Conservation (phyloP, 1,140 invertebrate species). For the Armadillidium nasatum region DNA sequence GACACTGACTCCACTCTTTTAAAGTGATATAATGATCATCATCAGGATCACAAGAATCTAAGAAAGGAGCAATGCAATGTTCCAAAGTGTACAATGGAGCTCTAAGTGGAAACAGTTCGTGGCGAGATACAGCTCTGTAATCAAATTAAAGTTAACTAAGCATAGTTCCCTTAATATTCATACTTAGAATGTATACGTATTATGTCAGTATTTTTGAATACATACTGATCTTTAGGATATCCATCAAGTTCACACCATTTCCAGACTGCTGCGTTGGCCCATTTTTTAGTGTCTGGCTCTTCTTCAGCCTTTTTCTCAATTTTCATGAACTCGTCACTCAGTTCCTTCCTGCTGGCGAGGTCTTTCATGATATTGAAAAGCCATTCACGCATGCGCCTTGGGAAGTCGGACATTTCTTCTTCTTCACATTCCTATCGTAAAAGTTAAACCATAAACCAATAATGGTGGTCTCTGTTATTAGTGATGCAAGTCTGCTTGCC, state of each 20-base stretch:
- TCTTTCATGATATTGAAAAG: slow-evolving; percentile 94
- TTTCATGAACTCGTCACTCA: slow-evolving; percentile 65
- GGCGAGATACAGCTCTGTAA: slow-evolving; percentile 65
- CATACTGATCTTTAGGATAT: slow-evolving; percentile 28
- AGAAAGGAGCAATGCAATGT: slow-evolving; percentile 89
- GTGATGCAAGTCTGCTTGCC: no score
- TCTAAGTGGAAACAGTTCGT: slow-evolving; percentile 89
- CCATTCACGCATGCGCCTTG: slow-evolving; percentile 91
- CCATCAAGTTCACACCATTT: slow-evolving; percentile 31
- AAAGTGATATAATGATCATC: slow-evolving; percentile 83
- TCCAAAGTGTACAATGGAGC: slow-evolving; percentile 89
- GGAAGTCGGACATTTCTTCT: slow-evolving; percentile 84
- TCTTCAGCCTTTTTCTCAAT: slow-evolving; percentile 26
- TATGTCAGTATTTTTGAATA: neutral
- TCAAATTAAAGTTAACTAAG: neutral
- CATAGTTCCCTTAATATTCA: neutral
- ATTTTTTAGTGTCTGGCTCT: slow-evolving; percentile 22
- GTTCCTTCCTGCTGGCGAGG: slow-evolving; percentile 79
- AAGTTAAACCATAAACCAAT: no score
- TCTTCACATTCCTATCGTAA: slow-evolving; percentile 63
- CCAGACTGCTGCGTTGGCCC: slow-evolving; percentile 28
- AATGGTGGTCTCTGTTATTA: no score
- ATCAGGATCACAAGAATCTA: slow-evolving; percentile 79
- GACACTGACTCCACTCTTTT: slow-evolving; percentile 84
- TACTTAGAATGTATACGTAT: neutral